A percentile compares a stretch with the other conserved stretches of the same genome.
phyloP scores from a whole-genome alignment of 37 sponge, comb jelly and placozoan genomes.

The Tethya wilhelma region DNA sequence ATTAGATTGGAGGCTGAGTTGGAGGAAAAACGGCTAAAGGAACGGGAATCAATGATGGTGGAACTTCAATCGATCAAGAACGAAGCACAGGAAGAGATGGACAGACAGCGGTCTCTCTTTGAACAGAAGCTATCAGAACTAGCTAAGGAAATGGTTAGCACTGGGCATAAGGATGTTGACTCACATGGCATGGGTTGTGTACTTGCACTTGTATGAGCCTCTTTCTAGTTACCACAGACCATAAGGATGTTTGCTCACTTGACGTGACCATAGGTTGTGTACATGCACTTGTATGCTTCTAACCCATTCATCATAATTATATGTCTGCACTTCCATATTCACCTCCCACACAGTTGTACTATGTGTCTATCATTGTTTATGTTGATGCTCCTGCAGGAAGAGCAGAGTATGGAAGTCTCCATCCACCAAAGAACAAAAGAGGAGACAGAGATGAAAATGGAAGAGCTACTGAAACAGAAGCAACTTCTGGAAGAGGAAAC shows the following conservation, averaged over 20 bases:
- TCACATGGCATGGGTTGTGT: too few species aligned
- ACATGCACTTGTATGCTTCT: too few species aligned
- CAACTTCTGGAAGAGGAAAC: constrained; percentile 77
- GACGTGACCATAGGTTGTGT: too few species aligned
- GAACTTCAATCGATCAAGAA: constrained; percentile 63
- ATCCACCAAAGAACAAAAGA: constrained; percentile 14
- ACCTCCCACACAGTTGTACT: too few species aligned
- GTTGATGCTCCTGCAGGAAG: constrained; percentile 20
- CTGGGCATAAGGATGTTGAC: too few species aligned
- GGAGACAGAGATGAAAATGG: constrained; percentile 36
- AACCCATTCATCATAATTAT: too few species aligned
- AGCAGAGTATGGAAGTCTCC: constrained; percentile 6
- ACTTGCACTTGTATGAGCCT: too few species aligned
- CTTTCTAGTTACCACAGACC: too few species aligned
- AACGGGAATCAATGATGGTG: constrained; percentile 68
- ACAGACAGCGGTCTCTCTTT: constrained; percentile 26
- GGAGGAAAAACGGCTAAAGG: constrained; percentile 64
- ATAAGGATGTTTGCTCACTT: too few species aligned
- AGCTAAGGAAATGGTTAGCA: constrained; percentile 20
- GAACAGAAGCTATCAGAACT: constrained; percentile 34
- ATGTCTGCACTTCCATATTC: too few species aligned
- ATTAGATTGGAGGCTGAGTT: constrained; percentile 79
- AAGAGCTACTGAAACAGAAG: constrained; percentile 55
- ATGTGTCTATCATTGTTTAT: too few species aligned
- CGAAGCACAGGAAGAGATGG: constrained; percentile 47